Evolutionary conservation across 2,797 vertebrate genomes (phyloP).

Genomic region (Lacerta bilineata): DNA sequence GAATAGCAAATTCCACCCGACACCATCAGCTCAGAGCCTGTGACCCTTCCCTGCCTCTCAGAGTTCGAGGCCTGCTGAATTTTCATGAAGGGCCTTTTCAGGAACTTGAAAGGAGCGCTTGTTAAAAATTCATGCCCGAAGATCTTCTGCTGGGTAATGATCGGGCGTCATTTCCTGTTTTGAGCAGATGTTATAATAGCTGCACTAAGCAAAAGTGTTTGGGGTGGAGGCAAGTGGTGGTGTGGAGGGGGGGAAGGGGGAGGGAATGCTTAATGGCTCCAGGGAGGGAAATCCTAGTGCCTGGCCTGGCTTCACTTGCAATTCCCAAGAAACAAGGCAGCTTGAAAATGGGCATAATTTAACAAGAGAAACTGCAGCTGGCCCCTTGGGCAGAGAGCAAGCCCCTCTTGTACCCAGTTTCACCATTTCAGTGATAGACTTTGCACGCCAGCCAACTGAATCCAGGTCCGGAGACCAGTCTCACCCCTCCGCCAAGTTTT

Average conservation of each 20-base stretch:
- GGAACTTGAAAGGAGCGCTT: constrained; percentile 13
- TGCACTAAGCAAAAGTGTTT: background rate
- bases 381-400: background rate
- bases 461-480: too few relatives aligned
- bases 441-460: background rate
- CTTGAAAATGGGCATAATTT: background rate
- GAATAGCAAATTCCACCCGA: constrained; percentile 7
- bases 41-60: constrained; percentile 17
- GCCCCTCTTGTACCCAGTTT: background rate
- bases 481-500: background rate
- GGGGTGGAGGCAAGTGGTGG: constrained; percentile 44
- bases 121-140: constrained; percentile 14
- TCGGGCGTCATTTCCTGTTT: constrained; percentile 9
- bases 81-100: constrained; percentile 41
- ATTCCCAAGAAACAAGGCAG: too few relatives aligned
- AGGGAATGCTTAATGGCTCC: background rate
- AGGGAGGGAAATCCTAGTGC: background rate
- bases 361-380: background rate
- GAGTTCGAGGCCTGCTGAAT: background rate
- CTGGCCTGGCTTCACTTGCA: too few relatives aligned
- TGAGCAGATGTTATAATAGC: constrained; percentile 5
- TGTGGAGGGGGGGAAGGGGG: too few relatives aligned
- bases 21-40: too few relatives aligned
- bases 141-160: background rate
- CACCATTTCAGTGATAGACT: too few relatives aligned